A percentile compares a stretch with the other conserved stretches of the same genome.
Conservation (phyloP, 2,113 vertebrate genomes). For the Pelobates fuscus region DNA sequence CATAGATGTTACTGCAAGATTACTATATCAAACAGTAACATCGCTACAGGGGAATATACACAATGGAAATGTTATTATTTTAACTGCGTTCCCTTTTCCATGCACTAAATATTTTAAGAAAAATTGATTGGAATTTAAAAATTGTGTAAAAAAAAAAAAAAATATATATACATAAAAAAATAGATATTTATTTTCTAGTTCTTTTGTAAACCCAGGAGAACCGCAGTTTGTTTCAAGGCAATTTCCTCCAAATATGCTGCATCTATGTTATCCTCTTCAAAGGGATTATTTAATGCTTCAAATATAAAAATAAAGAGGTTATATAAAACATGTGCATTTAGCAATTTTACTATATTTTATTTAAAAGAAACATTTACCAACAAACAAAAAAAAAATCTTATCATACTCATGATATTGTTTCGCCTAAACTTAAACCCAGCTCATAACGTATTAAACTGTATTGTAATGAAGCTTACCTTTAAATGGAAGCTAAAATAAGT, state of each 20-base stretch:
- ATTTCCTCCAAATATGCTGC: conserved; percentile 85
- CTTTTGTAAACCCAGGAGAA: conserved; percentile 70
- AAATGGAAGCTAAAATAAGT: no score
- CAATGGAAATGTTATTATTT: no score
- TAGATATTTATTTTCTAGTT: not conserved
- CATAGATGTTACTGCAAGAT: not conserved
- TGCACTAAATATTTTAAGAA: not conserved
- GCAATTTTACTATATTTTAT: not conserved
- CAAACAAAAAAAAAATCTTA: not conserved
- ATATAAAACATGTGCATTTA: not conserved
- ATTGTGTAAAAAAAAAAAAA: not conserved
- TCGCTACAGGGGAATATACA: not conserved
- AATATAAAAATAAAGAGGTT: not conserved
- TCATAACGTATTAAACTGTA: no score
- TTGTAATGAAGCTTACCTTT: no score
- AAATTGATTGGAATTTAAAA: not conserved
- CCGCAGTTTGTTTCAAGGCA: conserved; percentile 84
- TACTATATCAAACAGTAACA: not conserved
- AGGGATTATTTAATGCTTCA: conserved; percentile 69
- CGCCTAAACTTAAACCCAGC: no score
- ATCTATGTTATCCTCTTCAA: conserved; percentile 81
- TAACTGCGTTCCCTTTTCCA: not conserved
- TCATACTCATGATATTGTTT: no score
- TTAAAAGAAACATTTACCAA: not conserved
- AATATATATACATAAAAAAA: not conserved